Conservation (phyloP, 2,888 invertebrate species). For the Hesperia comma region DNA sequence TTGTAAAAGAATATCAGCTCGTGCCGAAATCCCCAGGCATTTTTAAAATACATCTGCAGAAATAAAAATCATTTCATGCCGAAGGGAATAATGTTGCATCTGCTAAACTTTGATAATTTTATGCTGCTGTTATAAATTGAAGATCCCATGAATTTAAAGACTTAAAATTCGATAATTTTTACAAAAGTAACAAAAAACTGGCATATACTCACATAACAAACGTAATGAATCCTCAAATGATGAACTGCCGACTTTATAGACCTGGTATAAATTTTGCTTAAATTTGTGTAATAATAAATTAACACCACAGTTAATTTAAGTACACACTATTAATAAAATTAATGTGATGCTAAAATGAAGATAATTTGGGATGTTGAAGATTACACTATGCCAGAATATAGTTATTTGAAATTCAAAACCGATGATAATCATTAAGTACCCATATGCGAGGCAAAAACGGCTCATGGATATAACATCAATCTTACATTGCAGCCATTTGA, state of each 20-base stretch:
- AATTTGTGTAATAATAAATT: constrained; percentile 25
- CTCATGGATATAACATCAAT: not conserved
- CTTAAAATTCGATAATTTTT: not conserved
- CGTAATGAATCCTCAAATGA: constrained; percentile 25
- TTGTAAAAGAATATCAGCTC: constrained; percentile 19
- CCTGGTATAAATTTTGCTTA: constrained; percentile 16
- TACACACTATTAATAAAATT: constrained; percentile 21
- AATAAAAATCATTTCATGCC: constrained; percentile 31
- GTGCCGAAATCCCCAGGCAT: constrained; percentile 23
- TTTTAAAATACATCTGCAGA: constrained; percentile 20
- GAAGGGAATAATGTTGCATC: constrained; percentile 25
- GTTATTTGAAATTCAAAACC: constrained; percentile 13
- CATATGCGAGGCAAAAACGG: not conserved
- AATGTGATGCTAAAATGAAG: constrained; percentile 26
- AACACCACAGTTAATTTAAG: constrained; percentile 16
- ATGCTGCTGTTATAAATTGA: not conserved
- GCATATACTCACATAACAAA: constrained; percentile 1
- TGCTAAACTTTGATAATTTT: constrained; percentile 16
- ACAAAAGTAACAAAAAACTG: not conserved
- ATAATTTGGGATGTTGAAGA: constrained; percentile 14
- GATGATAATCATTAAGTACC: not conserved
- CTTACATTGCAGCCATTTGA: not conserved
- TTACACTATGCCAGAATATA: constrained; percentile 4
- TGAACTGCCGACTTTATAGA: constrained; percentile 20
- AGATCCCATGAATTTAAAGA: not conserved